These are phyloP conservation scores for Gobio occitaniae DNA, from an alignment of 2,797 vertebrate species.

Conservation along the genomic window DNA sequence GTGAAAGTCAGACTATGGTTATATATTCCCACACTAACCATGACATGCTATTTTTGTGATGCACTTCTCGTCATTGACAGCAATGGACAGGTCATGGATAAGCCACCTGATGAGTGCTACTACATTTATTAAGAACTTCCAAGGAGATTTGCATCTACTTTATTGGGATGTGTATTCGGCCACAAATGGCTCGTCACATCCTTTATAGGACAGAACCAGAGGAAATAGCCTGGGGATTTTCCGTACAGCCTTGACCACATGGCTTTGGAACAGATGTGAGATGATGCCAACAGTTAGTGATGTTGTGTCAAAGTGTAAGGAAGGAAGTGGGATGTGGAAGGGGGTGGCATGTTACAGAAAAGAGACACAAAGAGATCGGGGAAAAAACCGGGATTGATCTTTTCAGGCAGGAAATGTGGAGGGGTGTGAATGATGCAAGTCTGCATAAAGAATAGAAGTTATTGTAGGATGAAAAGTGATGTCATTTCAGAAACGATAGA, in stretches of 20 bases:
- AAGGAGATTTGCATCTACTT: slow-evolving; percentile 25
- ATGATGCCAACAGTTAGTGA: slow-evolving; percentile 22
- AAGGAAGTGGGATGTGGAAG: slow-evolving; percentile 56
- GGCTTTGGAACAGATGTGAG: slow-evolving; percentile 56
- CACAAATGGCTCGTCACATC: slow-evolving; percentile 58
- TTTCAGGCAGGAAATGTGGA: slow-evolving; percentile 24
- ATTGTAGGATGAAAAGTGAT: slow-evolving; percentile 71
- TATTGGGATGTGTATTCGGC: slow-evolving; percentile 15
- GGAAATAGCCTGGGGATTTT: slow-evolving; percentile 64
- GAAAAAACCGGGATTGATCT: slow-evolving; percentile 37
- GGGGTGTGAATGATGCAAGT: slow-evolving; percentile 34
- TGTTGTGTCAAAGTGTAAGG: slow-evolving; percentile 13
- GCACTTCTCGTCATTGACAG: not conserved
- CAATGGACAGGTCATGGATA: not conserved
- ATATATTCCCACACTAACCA: not conserved
- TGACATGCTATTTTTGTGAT: not conserved
- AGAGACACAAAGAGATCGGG: slow-evolving; percentile 56
- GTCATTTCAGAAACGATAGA: slow-evolving; percentile 63
- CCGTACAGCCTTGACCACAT: slow-evolving; percentile 44
- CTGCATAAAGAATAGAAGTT: slow-evolving; percentile 65
- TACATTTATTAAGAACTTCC: not conserved
- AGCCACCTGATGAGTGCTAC: slow-evolving; percentile 26
- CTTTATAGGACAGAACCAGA: slow-evolving; percentile 61
- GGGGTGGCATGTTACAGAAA: slow-evolving; percentile 65
- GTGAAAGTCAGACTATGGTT: not conserved